Base-by-base conservation (phyloP, 2,888 invertebrate species). In the Cantharis flavilabris region DNA sequence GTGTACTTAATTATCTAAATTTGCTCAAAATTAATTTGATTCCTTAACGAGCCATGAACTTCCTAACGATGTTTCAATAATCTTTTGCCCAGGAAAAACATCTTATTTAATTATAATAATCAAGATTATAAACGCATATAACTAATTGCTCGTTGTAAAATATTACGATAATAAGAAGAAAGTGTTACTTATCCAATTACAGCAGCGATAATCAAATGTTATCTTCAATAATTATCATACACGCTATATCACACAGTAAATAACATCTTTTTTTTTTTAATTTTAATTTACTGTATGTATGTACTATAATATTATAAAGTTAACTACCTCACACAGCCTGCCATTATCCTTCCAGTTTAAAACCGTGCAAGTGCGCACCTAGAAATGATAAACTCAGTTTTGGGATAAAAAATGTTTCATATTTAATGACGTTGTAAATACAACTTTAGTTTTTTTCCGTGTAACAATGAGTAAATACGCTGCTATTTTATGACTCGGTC, bases 161-260 rank as follows among this genome's bases (percentile, higher is more conserved):
- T 70, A 70, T 28, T 67, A 23, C 65, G 23, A 67, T 70, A 70
- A 70, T 70, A 49, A 70, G 49, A 70, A 33, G 49, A 65, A 62
- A 72, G 72, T 72, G 72, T 65, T 69, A 64, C 18, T 65, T 18
- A 16, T 69, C 67, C 67, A 72, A 72, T 72, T 72, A 49, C 65
- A 72, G 67, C 28, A 49, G 30, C 72, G 64, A 67, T 20, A 28
- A 63, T 71, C 62, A 63, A 71, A 65, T 30, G 67, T 72, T 72
- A 72, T 72, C 72, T 67, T 14, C 49, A 67, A 67, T 67, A 67
- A 67, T 13, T 72, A 33, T 76, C 76, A 63, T 69, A 72, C 76
- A 72, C 72, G 76, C 69, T 70, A 76, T 70, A n/a, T 23, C 20
- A 13, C 11, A 33, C 49, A 49, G 49, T n/a, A 49, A 49, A 49